Base-by-base conservation (phyloP, 2,113 vertebrate species). In the Dromaius novaehollandiae region DNA sequence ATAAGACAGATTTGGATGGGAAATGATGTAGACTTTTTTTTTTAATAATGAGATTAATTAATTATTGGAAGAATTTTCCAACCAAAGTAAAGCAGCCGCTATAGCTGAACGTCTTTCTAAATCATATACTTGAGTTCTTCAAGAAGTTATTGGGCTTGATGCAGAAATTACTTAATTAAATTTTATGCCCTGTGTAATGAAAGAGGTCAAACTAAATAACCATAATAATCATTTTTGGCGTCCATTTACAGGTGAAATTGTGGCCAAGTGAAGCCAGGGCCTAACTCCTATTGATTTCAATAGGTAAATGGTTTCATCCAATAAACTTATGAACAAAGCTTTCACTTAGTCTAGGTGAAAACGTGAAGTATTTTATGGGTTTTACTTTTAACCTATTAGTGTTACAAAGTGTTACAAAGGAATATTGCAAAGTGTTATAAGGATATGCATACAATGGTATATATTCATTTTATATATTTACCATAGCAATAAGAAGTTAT, bases 131-230 rank as follows among this genome's bases (percentile, higher is more conserved):
- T 86, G 38, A 74, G 14, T 40, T 93, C 87, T 81, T 83, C 40
- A 88, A 79, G 68, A 95, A 86, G 60, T 88, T 86, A 90, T 84
- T 96, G 89, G 14, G 7, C 15, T 91, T 96, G 71, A 93, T 89
- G 71, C 11, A 91, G 75, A 95, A 94, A 96, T 86, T 89, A 77
- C 30, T 96, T 90, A 85, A 95, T 95, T 94, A 86, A 88, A 93
- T 83, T 89, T 89, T 91, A 90, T 42, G 66, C 36, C 66, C 36
- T 51, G 4, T 60, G 8, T 75, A 93, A 88, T 77, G 66, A 82
- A 86, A 91, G 34, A 91, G 60, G 30, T 93, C 91, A 95, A 70
- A 83, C 80, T 58, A 90, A 71, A 92, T 22, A 77, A 51, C 68
- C 53, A 51, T 18, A 58, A 30, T 66, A 86, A 89, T 78, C 3